These are phyloP conservation scores for Leptinotarsa tumamoca DNA, from an alignment of 2,888 invertebrate species.

Conservation along the genomic window DNA sequence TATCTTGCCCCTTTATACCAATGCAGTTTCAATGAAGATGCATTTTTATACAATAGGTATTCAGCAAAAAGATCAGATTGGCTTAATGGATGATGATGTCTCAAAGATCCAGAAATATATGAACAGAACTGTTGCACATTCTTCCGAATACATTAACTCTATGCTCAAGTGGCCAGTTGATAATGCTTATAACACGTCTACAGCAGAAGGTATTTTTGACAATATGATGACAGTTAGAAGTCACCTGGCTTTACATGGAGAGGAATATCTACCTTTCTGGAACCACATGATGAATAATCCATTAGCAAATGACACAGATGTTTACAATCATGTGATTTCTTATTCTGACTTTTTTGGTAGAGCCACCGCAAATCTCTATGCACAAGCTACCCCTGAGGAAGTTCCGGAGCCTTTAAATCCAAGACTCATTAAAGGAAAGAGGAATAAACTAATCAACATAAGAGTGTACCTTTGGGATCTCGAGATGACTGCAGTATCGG, in stretches of 20 bases:
- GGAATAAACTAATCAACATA: background rate
- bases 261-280: conserved; percentile 25
- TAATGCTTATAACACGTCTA: conserved; percentile 27
- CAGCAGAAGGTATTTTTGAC: conserved; percentile 23
- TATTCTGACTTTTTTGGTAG: conserved; percentile 27
- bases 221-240: conserved; percentile 24
- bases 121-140: conserved; percentile 11
- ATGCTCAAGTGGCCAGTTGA: conserved; percentile 24
- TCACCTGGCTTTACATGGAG: conserved; percentile 20
- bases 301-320: background rate
- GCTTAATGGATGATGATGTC: conserved; percentile 23
- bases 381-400: conserved; percentile 16
- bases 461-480: background rate
- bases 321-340: conserved; percentile 23
- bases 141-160: conserved; percentile 28
- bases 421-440: conserved; percentile 6
- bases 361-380: conserved; percentile 21
- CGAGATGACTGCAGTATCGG: background rate
- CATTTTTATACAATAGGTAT: conserved; percentile 28
- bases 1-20: conserved; percentile 22
- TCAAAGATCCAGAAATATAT: conserved; percentile 19
- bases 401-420: conserved; percentile 19
- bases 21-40: conserved; percentile 25
- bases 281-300: conserved; percentile 19
- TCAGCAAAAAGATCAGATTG: conserved; percentile 8